These are phyloP conservation scores for Decapterus maruadsi DNA, from an alignment of 2,797 vertebrate species.

Conservation along the genomic window DNA sequence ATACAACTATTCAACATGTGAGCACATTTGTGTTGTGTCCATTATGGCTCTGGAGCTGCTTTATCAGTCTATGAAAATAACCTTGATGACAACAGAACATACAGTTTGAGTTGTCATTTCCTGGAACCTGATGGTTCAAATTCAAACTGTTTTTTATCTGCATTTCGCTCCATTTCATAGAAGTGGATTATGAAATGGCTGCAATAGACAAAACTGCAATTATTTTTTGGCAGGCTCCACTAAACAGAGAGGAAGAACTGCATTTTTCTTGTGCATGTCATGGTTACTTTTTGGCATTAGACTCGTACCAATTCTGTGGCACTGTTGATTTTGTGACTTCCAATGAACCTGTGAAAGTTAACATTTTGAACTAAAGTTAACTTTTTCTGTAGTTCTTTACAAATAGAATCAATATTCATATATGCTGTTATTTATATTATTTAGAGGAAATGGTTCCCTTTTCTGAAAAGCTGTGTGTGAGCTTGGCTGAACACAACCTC, in stretches of 20 bases:
- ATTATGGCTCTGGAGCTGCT: neutral
- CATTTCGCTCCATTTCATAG: neutral
- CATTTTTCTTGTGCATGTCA: neutral
- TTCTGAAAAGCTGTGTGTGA: constrained; percentile 14
- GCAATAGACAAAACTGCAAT: neutral
- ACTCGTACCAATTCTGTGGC: neutral
- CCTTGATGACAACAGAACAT: neutral
- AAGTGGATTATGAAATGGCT: neutral
- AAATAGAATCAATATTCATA: neutral
- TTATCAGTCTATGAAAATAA: constrained; percentile 1
- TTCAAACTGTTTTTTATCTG: neutral
- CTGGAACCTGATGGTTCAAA: neutral
- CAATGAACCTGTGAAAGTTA: neutral
- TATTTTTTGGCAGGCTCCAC: neutral
- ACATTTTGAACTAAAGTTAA: neutral
- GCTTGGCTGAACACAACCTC: constrained; percentile 19
- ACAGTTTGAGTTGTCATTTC: neutral
- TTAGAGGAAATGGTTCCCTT: constrained; percentile 23
- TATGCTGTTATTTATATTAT: neutral
- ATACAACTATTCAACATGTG: neutral
- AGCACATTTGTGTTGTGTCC: neutral
- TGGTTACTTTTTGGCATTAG: neutral
- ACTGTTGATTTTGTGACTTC: neutral
- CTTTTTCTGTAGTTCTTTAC: neutral
- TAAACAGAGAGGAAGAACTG: constrained; percentile 1